Percentiles rank a stretch among this genome's conserved stretches.
phyloP scores from a whole-genome alignment of 2,797 vertebrate species.

The Gobio occitaniae region DNA sequence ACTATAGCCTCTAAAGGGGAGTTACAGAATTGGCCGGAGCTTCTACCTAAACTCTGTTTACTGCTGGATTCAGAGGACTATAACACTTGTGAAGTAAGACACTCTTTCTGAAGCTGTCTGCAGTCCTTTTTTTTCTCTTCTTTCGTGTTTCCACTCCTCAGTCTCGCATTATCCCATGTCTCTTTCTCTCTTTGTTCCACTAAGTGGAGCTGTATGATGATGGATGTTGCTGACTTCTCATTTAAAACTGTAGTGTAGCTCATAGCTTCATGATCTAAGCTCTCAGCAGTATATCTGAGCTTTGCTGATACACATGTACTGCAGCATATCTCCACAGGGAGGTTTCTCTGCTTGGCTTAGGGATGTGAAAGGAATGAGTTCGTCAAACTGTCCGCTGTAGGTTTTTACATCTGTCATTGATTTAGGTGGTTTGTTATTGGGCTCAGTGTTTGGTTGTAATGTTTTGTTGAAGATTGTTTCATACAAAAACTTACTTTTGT shows the following conservation, averaged over 20 bases:
- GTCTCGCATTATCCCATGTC: not conserved
- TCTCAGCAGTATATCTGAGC: not conserved
- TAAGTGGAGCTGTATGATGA: constrained; percentile 32
- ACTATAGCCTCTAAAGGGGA: constrained; percentile 98
- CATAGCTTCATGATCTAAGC: constrained; percentile 1
- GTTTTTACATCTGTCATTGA: not conserved
- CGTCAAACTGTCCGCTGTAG: not conserved
- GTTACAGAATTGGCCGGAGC: constrained; percentile 97
- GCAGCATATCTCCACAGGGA: constrained; percentile 14
- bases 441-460: not conserved
- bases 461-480: constrained; percentile 33
- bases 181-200: not conserved
- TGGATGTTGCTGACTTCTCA: constrained; percentile 11
- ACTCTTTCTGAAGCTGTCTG: constrained; percentile 7
- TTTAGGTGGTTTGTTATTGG: constrained; percentile 13
- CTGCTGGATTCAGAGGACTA: constrained; percentile 97
- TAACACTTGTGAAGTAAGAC: constrained; percentile 94
- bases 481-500: not conserved
- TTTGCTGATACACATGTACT: not conserved
- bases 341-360: not conserved
- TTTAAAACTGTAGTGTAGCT: not conserved
- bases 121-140: not conserved
- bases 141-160: not conserved
- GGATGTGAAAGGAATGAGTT: not conserved
- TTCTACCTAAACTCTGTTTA: constrained; percentile 93